These are phyloP conservation scores for Gobio gobio DNA, from an alignment of 2,113 vertebrate species.

Conservation along the genomic window DNA sequence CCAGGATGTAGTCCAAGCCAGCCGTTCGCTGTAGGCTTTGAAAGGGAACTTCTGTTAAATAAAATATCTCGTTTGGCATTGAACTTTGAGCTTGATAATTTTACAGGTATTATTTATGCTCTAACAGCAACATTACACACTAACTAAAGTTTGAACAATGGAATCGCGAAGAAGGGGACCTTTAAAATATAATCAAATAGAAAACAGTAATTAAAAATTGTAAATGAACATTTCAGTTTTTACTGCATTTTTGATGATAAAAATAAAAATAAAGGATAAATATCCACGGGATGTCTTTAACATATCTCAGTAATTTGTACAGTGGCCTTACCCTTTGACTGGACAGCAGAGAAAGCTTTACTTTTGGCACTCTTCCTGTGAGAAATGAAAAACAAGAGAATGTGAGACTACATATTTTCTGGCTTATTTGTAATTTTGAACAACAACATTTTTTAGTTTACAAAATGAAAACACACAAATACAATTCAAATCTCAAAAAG, in stretches of 20 bases:
- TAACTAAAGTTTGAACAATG: too few relatives aligned
- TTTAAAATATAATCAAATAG: not conserved
- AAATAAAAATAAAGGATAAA: too few relatives aligned
- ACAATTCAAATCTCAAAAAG: not conserved
- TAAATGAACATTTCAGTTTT: too few relatives aligned
- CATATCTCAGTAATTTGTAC: not conserved
- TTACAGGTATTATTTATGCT: too few relatives aligned
- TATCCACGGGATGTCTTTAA: not conserved
- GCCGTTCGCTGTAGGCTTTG: too few relatives aligned
- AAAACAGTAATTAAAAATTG: not conserved
- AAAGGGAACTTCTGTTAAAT: too few relatives aligned
- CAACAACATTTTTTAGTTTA: not conserved
- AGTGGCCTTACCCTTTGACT: conserved; percentile 84
- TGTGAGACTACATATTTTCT: not conserved
- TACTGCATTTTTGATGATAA: not conserved
- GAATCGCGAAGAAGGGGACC: too few relatives aligned
- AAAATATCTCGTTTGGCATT: too few relatives aligned
- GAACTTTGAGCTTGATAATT: too few relatives aligned
- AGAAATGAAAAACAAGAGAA: conserved; percentile 59
- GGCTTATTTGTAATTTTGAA: not conserved
- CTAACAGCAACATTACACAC: too few relatives aligned
- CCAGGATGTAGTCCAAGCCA: too few relatives aligned
- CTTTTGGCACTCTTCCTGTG: conserved; percentile 73
- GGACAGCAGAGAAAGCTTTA: conserved; percentile 69
- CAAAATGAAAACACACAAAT: not conserved